These are phyloP conservation scores for Drosophila recens DNA, from an alignment of 2,888 invertebrate species.

Conservation along the genomic window DNA sequence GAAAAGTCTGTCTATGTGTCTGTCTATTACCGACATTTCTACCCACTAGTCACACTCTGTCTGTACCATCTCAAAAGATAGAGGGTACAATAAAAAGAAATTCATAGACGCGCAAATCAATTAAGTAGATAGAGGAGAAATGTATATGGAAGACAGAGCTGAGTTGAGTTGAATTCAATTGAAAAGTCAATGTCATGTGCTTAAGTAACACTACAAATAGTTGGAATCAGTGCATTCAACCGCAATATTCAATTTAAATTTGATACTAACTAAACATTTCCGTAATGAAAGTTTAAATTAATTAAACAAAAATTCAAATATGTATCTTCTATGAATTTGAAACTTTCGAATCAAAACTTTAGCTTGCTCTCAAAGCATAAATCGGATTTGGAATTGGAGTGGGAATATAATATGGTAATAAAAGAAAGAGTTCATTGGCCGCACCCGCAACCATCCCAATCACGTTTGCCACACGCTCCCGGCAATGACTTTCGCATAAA, in stretches of 20 bases:
- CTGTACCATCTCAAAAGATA: neutral
- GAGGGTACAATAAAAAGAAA: slow-evolving; percentile 3
- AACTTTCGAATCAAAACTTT: slow-evolving; percentile 27
- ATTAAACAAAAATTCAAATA: slow-evolving; percentile 1
- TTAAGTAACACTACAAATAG: slow-evolving; percentile 17
- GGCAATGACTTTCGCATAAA: slow-evolving; percentile 61
- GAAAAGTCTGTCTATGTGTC: no score
- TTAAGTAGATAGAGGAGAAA: neutral
- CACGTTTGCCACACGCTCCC: slow-evolving; percentile 4
- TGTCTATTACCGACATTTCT: neutral
- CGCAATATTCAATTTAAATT: slow-evolving; percentile 10
- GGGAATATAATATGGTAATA: slow-evolving; percentile 16
- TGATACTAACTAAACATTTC: slow-evolving; percentile 12
- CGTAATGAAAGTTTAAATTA: slow-evolving; percentile 3
- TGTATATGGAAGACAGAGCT: neutral
- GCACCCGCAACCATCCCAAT: slow-evolving; percentile 34
- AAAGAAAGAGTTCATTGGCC: slow-evolving; percentile 66
- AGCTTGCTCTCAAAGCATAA: slow-evolving; percentile 37
- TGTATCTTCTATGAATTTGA: neutral
- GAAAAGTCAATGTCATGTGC: slow-evolving; percentile 63
- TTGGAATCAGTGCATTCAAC: slow-evolving; percentile 22
- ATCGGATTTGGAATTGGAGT: neutral
- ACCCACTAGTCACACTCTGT: neutral
- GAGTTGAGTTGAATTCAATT: slow-evolving; percentile 59
- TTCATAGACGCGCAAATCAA: slow-evolving; percentile 20